Evolutionary conservation across 2,113 vertebrate genomes (phyloP), one percentile per base, ranked within the genome.

Genomic region (Haemorhous mexicanus): DNA sequence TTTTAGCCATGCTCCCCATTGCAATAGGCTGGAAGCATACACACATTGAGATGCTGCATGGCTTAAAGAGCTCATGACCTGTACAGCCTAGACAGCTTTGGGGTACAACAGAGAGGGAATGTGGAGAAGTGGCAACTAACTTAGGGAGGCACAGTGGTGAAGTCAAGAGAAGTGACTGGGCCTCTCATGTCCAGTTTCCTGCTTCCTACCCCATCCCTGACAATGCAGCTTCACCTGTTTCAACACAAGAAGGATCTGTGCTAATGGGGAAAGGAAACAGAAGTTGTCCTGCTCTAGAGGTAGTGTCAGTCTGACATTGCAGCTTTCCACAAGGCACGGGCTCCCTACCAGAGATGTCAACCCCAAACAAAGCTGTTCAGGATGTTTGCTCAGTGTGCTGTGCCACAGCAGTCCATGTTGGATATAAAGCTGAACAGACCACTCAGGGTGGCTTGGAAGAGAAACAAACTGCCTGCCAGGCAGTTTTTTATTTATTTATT

Each of bases 401-500:
- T 8, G 7, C 63, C 3, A 3, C 59, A 47, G 77, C 58, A 87
- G n/a, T 13, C 69, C 4, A 3, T 0, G 0, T 8, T 77, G 86
- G 74, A 80, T 85, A 5, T 37, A 50, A 69, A 8, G 7, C 55
- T n/a, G 32, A 56, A 56, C 32, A 56, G 55, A 56, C 83, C 3
- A 8, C 55, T 89, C 13, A 2, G 50, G 13, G 68, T 3, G 30
- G 52, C 90, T 94, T 91, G 78, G 78, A 94, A 94, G 26, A 85
- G 69, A 62, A 84, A 22, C 80, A 73, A 66, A 47, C 50, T 46
- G 28, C 53, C 74, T 89, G 85, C 69, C 69, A 66, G 82, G 63
- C n/a, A n/a, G n/a, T n/a, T n/a, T n/a, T 97, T 84, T 41, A 11
- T 91, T 80, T 62, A 37, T 72, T 67, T 13, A 83, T 97, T 84